These are phyloP conservation scores for Salvelinus namaycush DNA, from an alignment of 2,113 vertebrate species.

Conservation along the genomic window DNA sequence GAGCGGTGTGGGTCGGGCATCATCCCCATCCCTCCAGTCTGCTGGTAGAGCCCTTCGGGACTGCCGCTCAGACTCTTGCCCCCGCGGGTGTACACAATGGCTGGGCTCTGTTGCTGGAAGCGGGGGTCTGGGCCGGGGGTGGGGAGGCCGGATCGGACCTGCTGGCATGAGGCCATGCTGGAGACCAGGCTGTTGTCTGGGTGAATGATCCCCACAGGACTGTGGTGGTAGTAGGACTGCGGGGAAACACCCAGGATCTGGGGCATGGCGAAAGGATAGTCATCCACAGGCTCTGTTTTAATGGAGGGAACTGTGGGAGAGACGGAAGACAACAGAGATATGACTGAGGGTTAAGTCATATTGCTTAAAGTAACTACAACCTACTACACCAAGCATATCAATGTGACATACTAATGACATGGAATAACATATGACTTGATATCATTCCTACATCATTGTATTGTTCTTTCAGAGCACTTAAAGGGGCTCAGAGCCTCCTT, in stretches of 20 bases:
- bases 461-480: neutral
- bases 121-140: slow-evolving; percentile 68
- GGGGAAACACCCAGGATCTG: slow-evolving; percentile 83
- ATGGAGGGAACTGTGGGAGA: slow-evolving; percentile 85
- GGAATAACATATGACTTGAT: neutral
- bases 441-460: neutral
- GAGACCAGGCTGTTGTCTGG: slow-evolving; percentile 83
- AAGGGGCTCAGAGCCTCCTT: neutral
- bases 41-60: slow-evolving; percentile 74
- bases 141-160: slow-evolving; percentile 76
- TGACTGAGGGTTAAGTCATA: neutral
- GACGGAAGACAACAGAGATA: neutral
- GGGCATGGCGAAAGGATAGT: slow-evolving; percentile 85
- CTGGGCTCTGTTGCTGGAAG: slow-evolving; percentile 87
- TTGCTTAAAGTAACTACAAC: neutral
- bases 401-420: neutral
- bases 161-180: slow-evolving; percentile 89
- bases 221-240: slow-evolving; percentile 84
- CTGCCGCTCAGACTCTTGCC: slow-evolving; percentile 80
- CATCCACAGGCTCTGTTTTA: slow-evolving; percentile 94
- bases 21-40: slow-evolving; percentile 69
- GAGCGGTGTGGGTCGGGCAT: slow-evolving; percentile 86
- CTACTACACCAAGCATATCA: neutral
- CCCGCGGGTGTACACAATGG: slow-evolving; percentile 85
- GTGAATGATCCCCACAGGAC: slow-evolving; percentile 78